Percentiles rank a stretch among this genome's conserved stretches.
These are phyloP conservation scores for Sebastes schlegelii DNA, from an alignment of 2,113 vertebrate species.

Conservation along the genomic window DNA sequence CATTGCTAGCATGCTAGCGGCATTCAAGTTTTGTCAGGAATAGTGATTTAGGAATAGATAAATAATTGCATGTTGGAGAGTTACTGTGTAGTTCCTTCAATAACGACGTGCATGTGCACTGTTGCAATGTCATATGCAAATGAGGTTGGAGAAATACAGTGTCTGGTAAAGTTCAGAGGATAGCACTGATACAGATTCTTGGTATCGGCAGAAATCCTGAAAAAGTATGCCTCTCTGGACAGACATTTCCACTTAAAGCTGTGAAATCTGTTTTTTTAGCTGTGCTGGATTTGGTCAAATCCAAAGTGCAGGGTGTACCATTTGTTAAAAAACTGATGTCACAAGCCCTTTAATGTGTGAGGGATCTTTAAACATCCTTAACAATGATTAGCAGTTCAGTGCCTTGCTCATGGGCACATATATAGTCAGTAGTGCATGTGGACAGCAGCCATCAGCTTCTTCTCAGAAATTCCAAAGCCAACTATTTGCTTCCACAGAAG, in stretches of 20 bases:
- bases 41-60: background rate
- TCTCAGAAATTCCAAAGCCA: background rate
- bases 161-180: slow-evolving; percentile 8
- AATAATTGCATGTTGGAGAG: slow-evolving; percentile 42
- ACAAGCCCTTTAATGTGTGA: background rate
- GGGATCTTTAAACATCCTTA: background rate
- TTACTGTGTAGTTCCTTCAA: slow-evolving; percentile 4
- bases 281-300: background rate
- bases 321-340: background rate
- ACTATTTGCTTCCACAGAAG: background rate
- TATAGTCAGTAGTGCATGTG: background rate
- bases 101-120: slow-evolving; percentile 28
- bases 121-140: slow-evolving; percentile 3
- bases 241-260: background rate
- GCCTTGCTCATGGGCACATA: slow-evolving; percentile 32
- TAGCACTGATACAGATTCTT: background rate
- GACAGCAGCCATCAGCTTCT: background rate
- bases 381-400: slow-evolving; percentile 19
- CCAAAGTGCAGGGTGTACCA: background rate
- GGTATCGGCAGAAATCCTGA: background rate
- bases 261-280: background rate
- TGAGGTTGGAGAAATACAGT: background rate
- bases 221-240: background rate
- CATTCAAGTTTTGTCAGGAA: slow-evolving; percentile 1
- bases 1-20: slow-evolving; percentile 39